Evolutionary conservation across 1,140 invertebrate genomes (phyloP).

Genomic region (Drosophila trapezifrons): DNA sequence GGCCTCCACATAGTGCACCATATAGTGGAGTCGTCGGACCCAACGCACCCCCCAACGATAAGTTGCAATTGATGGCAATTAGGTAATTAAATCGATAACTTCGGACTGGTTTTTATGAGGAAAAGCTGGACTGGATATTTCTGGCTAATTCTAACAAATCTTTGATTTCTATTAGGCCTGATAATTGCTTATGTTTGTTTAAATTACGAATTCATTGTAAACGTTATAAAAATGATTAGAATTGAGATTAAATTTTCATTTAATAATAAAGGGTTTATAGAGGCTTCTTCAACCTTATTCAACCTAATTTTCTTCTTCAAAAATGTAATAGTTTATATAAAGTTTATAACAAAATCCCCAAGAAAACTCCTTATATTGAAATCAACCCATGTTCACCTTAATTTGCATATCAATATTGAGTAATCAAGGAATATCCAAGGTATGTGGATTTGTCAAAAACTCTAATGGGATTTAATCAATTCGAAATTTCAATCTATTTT

Average conservation of each 20-base stretch:
- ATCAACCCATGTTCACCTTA: background rate
- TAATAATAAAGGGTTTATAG: no score
- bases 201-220: background rate
- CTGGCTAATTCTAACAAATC: background rate
- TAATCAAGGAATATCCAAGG: slow-evolving; percentile 7
- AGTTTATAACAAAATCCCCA: background rate
- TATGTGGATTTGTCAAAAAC: slow-evolving; percentile 14
- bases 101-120: background rate
- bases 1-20: slow-evolving; percentile 15
- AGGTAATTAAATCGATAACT: slow-evolving; percentile 31
- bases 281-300: no score
- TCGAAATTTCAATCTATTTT: slow-evolving; percentile 54
- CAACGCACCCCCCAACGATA: background rate
- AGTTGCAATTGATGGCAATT: slow-evolving; percentile 20
- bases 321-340: no score
- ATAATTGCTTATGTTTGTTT: background rate
- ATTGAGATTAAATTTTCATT: no score
- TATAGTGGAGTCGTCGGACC: slow-evolving; percentile 3
- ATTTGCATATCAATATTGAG: background rate
- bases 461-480: slow-evolving; percentile 22
- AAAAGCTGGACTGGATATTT: background rate
- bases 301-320: no score
- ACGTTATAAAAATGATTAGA: background rate
- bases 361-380: background rate
- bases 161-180: background rate